Conservation (phyloP, 2,888 invertebrate species). For the Bruchidius siliquastri region DNA sequence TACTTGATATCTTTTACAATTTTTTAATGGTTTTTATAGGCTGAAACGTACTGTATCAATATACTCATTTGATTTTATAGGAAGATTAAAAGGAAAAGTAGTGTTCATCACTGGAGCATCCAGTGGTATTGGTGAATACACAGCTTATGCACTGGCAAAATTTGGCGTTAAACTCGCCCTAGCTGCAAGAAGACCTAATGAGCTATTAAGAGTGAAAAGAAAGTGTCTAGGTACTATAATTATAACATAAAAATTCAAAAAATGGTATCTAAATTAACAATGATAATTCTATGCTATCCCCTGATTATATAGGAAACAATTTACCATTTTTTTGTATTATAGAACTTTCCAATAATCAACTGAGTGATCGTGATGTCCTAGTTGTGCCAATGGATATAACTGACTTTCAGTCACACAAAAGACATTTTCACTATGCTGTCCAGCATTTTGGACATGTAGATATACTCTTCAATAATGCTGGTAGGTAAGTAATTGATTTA, state of each 20-base stretch:
- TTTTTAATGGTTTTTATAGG: no score
- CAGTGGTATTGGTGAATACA: conserved; percentile 73
- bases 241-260: no score
- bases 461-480: conserved; percentile 77
- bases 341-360: conserved; percentile 44
- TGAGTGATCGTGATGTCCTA: conserved; percentile 59
- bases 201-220: conserved; percentile 61
- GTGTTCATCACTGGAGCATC: conserved; percentile 84
- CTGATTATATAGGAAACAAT: background rate
- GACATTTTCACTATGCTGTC: conserved; percentile 57
- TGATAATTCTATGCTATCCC: no score
- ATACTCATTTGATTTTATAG: conserved; percentile 15
- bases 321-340: conserved; percentile 16
- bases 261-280: no score
- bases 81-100: conserved; percentile 56
- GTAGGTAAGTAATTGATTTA: conserved; percentile 34
- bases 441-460: conserved; percentile 68
- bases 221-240: conserved; percentile 54
- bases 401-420: conserved; percentile 56
- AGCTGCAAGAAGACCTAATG: conserved; percentile 60
- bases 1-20: no score
- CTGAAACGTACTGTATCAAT: no score
- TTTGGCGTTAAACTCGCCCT: conserved; percentile 63
- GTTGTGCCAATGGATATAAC: conserved; percentile 66
- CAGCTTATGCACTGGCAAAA: conserved; percentile 64